Percentiles rank a stretch among this genome's conserved stretches.
Conservation (phyloP, 2,797 vertebrate species). For the Malacoctenus gilli region DNA sequence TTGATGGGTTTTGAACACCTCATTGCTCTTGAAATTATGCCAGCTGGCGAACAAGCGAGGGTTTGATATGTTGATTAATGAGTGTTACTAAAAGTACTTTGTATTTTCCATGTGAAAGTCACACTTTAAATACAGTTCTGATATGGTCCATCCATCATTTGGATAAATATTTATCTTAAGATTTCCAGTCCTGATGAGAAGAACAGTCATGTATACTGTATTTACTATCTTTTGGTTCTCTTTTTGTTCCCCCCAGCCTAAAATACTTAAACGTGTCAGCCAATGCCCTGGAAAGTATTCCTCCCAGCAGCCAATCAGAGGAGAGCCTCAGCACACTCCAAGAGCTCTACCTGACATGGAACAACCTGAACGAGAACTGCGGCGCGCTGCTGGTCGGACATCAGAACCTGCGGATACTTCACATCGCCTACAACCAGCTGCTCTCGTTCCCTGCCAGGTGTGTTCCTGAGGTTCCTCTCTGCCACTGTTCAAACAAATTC, state of each 20-base stretch:
- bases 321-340: slow-evolving; percentile 93
- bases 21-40: too few species aligned
- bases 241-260: slow-evolving; percentile 83
- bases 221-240: slow-evolving; percentile 33
- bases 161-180: neutral
- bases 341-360: slow-evolving; percentile 91
- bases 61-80: too few species aligned
- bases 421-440: slow-evolving; percentile 93
- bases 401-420: slow-evolving; percentile 88
- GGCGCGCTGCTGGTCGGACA: slow-evolving; percentile 89
- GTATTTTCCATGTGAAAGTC: slow-evolving; percentile 1
- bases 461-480: neutral
- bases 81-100: neutral
- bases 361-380: slow-evolving; percentile 92
- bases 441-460: slow-evolving; percentile 95
- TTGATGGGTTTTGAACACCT: too few species aligned
- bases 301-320: slow-evolving; percentile 85
- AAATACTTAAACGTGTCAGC: slow-evolving; percentile 95
- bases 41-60: too few species aligned
- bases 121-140: neutral
- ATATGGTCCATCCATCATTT: neutral
- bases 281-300: slow-evolving; percentile 91
- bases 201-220: neutral
- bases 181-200: neutral
- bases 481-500: too few species aligned